phyloP scores from a whole-genome alignment of 2,888 invertebrate genomes.

The Athetis lepigone region DNA sequence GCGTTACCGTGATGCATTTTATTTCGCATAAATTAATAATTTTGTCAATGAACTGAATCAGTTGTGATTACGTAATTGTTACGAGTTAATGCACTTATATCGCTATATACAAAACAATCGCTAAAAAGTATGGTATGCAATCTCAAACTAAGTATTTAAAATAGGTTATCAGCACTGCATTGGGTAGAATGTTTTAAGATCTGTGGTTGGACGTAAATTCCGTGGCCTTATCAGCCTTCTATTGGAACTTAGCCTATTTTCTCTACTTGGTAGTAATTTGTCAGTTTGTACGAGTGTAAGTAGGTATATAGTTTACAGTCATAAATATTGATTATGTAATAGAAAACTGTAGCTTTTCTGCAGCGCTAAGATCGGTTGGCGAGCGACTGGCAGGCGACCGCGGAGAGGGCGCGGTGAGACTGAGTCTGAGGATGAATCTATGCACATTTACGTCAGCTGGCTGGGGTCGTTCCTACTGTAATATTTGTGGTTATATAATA shows the following conservation, averaged over 20 bases:
- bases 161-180: slow-evolving; percentile 63
- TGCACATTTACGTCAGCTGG: slow-evolving; percentile 59
- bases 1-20: slow-evolving; percentile 56
- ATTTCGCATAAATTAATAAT: slow-evolving; percentile 35
- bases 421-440: slow-evolving; percentile 60
- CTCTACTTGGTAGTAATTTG: slow-evolving; percentile 40
- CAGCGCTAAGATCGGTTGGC: slow-evolving; percentile 44
- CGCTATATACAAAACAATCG: slow-evolving; percentile 54
- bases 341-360: slow-evolving; percentile 48
- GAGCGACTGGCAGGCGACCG: slow-evolving; percentile 48
- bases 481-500: slow-evolving; percentile 57
- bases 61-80: slow-evolving; percentile 15
- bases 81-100: slow-evolving; percentile 32
- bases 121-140: slow-evolving; percentile 52
- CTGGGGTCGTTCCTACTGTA: slow-evolving; percentile 52
- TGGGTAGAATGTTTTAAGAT: slow-evolving; percentile 56
- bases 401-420: slow-evolving; percentile 57
- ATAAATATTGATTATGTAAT: slow-evolving; percentile 50
- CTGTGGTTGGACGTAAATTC: slow-evolving; percentile 56
- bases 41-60: slow-evolving; percentile 13
- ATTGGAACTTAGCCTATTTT: slow-evolving; percentile 64
- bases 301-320: slow-evolving; percentile 37
- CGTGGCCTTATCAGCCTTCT: slow-evolving; percentile 59
- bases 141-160: slow-evolving; percentile 55
- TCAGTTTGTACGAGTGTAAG: slow-evolving; percentile 30